Percentiles rank a stretch among this genome's conserved stretches.
phyloP scores from a whole-genome alignment of 1,140 invertebrate species.

The Formica exsecta region DNA sequence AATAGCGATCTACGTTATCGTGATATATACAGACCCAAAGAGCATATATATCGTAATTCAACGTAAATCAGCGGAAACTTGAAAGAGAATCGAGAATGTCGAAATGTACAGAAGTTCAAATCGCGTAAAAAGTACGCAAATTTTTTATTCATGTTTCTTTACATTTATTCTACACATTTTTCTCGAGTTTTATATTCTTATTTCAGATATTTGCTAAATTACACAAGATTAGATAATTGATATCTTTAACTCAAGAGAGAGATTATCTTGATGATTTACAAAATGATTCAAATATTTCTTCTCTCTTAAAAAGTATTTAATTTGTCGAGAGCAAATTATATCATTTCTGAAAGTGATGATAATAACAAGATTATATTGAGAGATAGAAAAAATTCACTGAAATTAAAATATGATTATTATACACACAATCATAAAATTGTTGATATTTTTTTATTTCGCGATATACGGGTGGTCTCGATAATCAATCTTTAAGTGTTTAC shows the following conservation, averaged over 20 bases:
- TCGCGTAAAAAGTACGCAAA: neutral
- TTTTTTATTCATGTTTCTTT: neutral
- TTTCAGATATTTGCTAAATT: neutral
- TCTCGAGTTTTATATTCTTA: neutral
- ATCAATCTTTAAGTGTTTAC: slow-evolving; percentile 40
- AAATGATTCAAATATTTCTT: neutral
- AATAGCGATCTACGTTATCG: neutral
- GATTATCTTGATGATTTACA: neutral
- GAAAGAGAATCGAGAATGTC: slow-evolving; percentile 15
- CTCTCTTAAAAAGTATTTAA: slow-evolving; percentile 16
- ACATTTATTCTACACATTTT: neutral
- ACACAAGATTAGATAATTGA: neutral
- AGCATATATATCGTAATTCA: neutral
- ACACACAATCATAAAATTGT: slow-evolving; percentile 20
- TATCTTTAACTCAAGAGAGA: neutral
- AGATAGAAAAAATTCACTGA: slow-evolving; percentile 23
- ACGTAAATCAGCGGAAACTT: neutral
- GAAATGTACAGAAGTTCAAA: neutral
- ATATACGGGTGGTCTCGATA: neutral
- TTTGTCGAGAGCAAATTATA: neutral
- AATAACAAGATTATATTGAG: slow-evolving; percentile 4
- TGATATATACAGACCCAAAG: neutral
- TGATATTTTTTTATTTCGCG: slow-evolving; percentile 24
- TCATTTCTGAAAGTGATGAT: neutral
- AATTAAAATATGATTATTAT: slow-evolving; percentile 43